Evolutionary conservation across 2,797 vertebrate genomes (phyloP), one percentile per base, ranked within the genome.

Genomic region (Rousettus madagascariensis): DNA sequence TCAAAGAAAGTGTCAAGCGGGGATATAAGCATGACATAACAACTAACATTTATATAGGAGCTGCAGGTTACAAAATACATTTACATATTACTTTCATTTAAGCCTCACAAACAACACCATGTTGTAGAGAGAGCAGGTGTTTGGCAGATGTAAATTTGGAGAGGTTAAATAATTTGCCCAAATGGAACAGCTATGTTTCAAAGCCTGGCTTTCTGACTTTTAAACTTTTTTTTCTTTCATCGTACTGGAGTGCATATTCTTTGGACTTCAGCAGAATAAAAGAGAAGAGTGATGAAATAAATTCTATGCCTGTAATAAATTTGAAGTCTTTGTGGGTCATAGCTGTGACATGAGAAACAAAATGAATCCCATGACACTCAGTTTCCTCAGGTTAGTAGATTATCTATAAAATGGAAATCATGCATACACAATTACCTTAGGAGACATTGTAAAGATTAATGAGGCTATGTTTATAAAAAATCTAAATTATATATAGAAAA

Each of bases 111-210:
- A 49, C 43, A 80, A n/a, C 28, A 53, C 9, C 49, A 22, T 69
- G 33, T 53, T 94, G 22, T 71, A 24, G 53, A 95, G 24, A 90
- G 53, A 92, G 26, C 49, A 66, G 55, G 66, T 88, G 66, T 36
- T 95, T 74, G 59, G 71, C 53, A 97, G 55, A 80, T 82, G 28
- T 77, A 87, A 75, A 92, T n/a, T 57, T 66, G 11, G 38, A 94
- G 46, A 92, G 16, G 55, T 86, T 95, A 86, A 84, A 87, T 94
- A 77, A 80, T 86, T 91, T 96, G 61, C n/a, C 61, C 20, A 88
- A 87, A 77, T 51, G 22, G 28, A 30, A 87, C 84, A 94, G 13
- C n/a, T 65, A 10, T 68, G n/a, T 94, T 49, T 92, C 66, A 79
- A 53, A 79, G 16, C 8, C 36, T 49, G 13, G 12, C 51, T 92